A percentile compares a stretch with the other conserved stretches of the same genome.
These are phyloP conservation scores for Lycaena phlaeas DNA, from an alignment of 2,888 invertebrate genomes.

Conservation along the genomic window DNA sequence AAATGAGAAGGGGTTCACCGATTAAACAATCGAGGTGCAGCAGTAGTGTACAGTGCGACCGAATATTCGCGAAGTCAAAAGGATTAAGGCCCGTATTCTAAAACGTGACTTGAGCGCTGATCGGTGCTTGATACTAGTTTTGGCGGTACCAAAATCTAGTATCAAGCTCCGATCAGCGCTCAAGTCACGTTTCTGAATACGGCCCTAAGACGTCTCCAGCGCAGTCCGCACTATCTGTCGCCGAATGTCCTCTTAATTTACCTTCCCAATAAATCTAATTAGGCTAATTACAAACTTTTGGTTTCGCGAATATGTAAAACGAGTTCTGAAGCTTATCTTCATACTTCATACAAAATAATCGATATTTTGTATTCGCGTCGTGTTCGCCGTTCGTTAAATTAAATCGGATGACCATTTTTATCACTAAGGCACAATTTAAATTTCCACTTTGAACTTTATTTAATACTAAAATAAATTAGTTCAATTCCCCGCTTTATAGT, in stretches of 20 bases:
- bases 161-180: too few species aligned
- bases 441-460: slow-evolving; percentile 67
- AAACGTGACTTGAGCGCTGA: too few species aligned
- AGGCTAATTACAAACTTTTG: slow-evolving; percentile 7
- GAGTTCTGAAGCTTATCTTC: slow-evolving; percentile 3
- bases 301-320: slow-evolving; percentile 14
- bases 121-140: too few species aligned
- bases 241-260: neutral
- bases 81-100: too few species aligned
- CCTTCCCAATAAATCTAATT: slow-evolving; percentile 5
- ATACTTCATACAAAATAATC: slow-evolving; percentile 7
- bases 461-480: slow-evolving; percentile 55
- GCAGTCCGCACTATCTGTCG: neutral
- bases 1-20: slow-evolving; percentile 43
- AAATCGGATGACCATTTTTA: slow-evolving; percentile 53
- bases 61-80: slow-evolving; percentile 24
- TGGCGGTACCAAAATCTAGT: too few species aligned
- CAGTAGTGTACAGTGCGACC: slow-evolving; percentile 48
- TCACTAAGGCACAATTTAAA: slow-evolving; percentile 71
- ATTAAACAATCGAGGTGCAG: slow-evolving; percentile 41
- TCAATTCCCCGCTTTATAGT: slow-evolving; percentile 39
- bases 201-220: neutral
- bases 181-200: too few species aligned
- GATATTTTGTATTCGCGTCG: slow-evolving; percentile 11
- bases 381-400: slow-evolving; percentile 31